Conservation (phyloP, 2,797 vertebrate genomes). For the Pampus argenteus region DNA sequence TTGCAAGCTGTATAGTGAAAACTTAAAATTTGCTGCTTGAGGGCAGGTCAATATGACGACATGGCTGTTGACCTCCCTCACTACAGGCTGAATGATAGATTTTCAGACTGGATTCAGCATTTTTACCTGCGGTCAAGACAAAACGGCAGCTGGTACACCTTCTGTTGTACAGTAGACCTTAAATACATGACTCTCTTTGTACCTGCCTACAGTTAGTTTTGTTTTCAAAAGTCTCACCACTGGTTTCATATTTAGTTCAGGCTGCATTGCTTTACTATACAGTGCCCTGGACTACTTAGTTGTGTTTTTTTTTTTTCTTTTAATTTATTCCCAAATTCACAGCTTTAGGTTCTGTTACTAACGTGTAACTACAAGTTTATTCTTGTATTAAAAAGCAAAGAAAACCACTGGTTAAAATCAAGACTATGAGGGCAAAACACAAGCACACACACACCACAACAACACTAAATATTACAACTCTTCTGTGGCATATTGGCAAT, state of each 20-base stretch:
- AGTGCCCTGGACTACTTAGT: slow-evolving; percentile 13
- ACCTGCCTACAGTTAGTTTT: slow-evolving; percentile 18
- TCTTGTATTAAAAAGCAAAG: slow-evolving; percentile 6
- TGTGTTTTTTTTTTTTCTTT: not conserved
- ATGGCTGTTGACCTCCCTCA: slow-evolving; percentile 51
- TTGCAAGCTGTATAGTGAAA: slow-evolving; percentile 59
- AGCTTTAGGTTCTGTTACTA: slow-evolving; percentile 22
- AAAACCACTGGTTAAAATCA: slow-evolving; percentile 33
- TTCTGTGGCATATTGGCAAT: not conserved
- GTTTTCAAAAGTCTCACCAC: slow-evolving; percentile 72
- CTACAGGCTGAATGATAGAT: slow-evolving; percentile 57
- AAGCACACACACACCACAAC: not conserved
- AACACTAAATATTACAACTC: slow-evolving; percentile 26
- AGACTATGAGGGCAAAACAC: slow-evolving; percentile 18
- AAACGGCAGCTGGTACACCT: slow-evolving; percentile 55
- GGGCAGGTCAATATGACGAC: slow-evolving; percentile 46
- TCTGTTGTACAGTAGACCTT: slow-evolving; percentile 33
- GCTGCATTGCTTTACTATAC: slow-evolving; percentile 36
- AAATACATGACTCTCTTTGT: slow-evolving; percentile 44
- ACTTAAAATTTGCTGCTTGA: slow-evolving; percentile 67
- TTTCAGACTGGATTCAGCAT: slow-evolving; percentile 50
- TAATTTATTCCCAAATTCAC: not conserved
- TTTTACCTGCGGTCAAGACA: slow-evolving; percentile 36
- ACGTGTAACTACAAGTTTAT: not conserved
- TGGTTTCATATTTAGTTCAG: slow-evolving; percentile 61